Conservation (phyloP, 2,888 invertebrate genomes). For the Drosophila planitibia region DNA sequence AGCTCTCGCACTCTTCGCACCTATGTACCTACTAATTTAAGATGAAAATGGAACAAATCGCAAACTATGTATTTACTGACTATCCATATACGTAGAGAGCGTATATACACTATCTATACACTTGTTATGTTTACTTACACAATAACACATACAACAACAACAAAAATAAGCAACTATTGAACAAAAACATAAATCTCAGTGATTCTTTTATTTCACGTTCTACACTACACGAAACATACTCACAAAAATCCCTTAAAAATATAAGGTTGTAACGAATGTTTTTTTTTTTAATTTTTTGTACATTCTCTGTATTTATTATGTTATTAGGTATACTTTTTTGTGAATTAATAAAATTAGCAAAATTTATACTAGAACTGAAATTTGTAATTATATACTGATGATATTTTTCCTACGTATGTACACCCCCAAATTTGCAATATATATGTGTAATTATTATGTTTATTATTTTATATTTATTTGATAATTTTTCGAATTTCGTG, state of each 20-base stretch:
- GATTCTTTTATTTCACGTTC: conserved; percentile 31
- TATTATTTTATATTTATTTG: conserved; percentile 47
- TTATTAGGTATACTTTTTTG: conserved; percentile 24
- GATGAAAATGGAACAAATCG: conserved; percentile 36
- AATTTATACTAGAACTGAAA: conserved; percentile 73
- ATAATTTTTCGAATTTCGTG: conserved; percentile 40
- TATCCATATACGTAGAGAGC: conserved; percentile 28
- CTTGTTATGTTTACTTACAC: conserved; percentile 70
- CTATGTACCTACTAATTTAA: conserved; percentile 74
- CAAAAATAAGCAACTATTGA: conserved; percentile 39
- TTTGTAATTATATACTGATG: conserved; percentile 53
- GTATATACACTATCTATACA: conserved; percentile 35
- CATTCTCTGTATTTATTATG: conserved; percentile 24
- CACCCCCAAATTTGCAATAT: conserved; percentile 69
- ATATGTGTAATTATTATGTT: conserved; percentile 26
- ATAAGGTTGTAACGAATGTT: conserved; percentile 65
- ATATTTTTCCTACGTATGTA: conserved; percentile 48
- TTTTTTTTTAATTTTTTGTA: conserved; percentile 11
- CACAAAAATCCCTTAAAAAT: conserved; percentile 44
- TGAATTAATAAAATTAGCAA: conserved; percentile 55
- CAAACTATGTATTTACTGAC: conserved; percentile 44
- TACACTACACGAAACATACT: conserved; percentile 17
- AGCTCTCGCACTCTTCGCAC: conserved; percentile 65
- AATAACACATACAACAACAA: conserved; percentile 17
- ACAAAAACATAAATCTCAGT: conserved; percentile 55